Conservation (phyloP, 2,888 invertebrate species). For the Rugalucina vietnamica region DNA sequence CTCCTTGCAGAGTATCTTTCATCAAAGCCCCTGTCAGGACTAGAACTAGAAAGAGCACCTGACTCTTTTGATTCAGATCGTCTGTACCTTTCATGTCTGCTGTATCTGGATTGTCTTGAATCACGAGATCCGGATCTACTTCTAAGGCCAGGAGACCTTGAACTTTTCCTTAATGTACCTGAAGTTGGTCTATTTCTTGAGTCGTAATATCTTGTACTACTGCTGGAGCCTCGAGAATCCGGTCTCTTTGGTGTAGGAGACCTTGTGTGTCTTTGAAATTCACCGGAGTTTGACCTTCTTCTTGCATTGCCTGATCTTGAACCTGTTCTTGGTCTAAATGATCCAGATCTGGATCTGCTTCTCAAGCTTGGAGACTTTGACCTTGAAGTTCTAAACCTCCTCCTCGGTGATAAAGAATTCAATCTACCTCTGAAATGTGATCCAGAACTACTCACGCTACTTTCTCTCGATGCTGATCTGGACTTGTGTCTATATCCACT, state of each 20-base stretch:
- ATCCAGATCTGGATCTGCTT: background rate
- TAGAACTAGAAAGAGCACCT: background rate
- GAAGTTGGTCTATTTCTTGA: background rate
- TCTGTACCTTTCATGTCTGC: background rate
- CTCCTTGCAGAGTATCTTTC: background rate
- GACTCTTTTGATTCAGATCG: background rate
- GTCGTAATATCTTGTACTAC: background rate
- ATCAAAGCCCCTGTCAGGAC: background rate
- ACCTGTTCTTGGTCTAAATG: background rate
- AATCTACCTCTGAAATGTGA: no score
- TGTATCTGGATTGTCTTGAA: background rate
- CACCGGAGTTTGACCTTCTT: background rate
- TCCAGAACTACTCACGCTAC: no score
- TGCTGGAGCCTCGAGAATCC: background rate
- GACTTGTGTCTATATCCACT: no score
- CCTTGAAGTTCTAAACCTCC: no score
- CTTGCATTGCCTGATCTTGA: background rate
- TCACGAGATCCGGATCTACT: background rate
- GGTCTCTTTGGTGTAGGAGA: background rate
- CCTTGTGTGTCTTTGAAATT: background rate
- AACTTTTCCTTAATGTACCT: background rate
- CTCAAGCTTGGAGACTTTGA: no score
- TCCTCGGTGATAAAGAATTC: no score
- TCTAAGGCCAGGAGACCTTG: background rate
- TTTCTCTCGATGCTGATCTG: no score